phyloP scores from a whole-genome alignment of 2,797 vertebrate genomes.

The Cossypha caffra region DNA sequence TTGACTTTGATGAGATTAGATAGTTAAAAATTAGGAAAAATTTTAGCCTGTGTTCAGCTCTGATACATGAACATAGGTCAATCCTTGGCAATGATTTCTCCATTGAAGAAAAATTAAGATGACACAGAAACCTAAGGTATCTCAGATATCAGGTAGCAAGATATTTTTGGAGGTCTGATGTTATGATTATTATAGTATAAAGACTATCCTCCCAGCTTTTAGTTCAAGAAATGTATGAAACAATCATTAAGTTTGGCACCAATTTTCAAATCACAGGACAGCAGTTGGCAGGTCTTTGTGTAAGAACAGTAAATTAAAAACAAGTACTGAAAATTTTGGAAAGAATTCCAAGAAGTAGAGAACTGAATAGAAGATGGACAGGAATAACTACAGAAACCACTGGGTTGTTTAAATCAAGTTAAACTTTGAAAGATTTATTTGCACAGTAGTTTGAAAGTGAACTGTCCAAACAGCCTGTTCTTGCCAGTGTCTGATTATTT shows the following conservation, averaged over 20 bases:
- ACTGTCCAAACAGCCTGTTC: not conserved
- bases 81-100: not conserved
- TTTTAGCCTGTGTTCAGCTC: not conserved
- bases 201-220: not conserved
- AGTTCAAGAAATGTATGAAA: not conserved
- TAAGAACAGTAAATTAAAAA: not conserved
- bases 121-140: not conserved
- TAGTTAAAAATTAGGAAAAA: not conserved
- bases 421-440: not conserved
- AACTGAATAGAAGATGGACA: not conserved
- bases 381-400: not conserved
- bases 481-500: not conserved
- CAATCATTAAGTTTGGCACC: not conserved
- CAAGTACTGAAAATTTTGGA: not conserved
- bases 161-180: rapidly evolving
- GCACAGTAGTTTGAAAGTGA: not conserved
- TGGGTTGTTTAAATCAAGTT: not conserved
- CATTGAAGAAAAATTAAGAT: not conserved
- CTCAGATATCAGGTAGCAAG: not conserved
- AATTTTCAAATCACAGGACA: not conserved
- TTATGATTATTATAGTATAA: not conserved
- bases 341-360: not conserved
- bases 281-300: not conserved
- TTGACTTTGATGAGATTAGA: not conserved
- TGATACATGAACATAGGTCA: not conserved